Conservation (phyloP, 2,888 invertebrate species). For the Nesidiocoris tenuis region DNA sequence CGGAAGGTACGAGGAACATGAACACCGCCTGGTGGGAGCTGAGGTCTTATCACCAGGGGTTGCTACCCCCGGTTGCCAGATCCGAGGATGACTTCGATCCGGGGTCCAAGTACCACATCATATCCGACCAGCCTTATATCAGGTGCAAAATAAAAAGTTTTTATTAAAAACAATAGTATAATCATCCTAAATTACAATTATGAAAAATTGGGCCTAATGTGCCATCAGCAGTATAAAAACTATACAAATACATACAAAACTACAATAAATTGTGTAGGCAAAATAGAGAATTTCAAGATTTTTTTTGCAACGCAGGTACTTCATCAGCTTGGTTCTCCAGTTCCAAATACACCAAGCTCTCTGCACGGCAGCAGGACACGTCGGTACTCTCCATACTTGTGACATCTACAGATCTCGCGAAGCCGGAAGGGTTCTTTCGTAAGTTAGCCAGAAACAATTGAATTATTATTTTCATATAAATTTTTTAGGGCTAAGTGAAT, state of each 20-base stretch:
- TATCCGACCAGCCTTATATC: constrained; percentile 65
- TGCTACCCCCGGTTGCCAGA: constrained; percentile 69
- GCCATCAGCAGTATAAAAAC: too few species aligned
- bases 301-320: constrained; percentile 65
- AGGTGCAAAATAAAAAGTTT: constrained; percentile 53
- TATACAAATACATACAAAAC: too few species aligned
- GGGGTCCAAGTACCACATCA: constrained; percentile 78
- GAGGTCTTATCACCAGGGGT: constrained; percentile 69
- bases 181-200: background rate
- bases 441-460: constrained; percentile 51
- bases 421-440: constrained; percentile 76
- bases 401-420: constrained; percentile 77
- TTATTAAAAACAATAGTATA: background rate
- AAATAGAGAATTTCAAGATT: background rate
- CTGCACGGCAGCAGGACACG: constrained; percentile 70
- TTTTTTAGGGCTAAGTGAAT: too few species aligned
- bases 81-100: constrained; percentile 78
- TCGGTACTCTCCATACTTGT: constrained; percentile 74
- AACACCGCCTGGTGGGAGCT: constrained; percentile 76
- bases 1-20: constrained; percentile 70
- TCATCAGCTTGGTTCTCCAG: constrained; percentile 76
- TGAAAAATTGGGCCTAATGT: too few species aligned
- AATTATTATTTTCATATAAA: background rate
- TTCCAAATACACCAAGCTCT: constrained; percentile 82
- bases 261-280: background rate